Evolutionary conservation across 2,113 vertebrate species (phyloP).

Genomic region (Cephalopterus ornatus): DNA sequence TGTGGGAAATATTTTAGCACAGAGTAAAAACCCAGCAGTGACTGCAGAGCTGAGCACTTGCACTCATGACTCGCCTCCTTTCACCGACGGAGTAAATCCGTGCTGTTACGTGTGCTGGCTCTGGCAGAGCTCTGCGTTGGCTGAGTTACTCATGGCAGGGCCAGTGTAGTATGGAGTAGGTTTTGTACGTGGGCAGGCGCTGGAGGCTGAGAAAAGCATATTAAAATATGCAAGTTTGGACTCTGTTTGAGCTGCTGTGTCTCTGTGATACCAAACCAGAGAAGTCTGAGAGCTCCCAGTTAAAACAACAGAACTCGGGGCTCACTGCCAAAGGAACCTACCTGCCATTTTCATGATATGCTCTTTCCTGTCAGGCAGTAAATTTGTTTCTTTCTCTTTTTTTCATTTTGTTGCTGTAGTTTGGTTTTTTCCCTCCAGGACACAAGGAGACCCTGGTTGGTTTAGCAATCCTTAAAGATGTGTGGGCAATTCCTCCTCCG

Average conservation of each 20-base stretch:
- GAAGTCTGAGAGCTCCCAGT: background rate
- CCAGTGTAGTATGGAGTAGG: background rate
- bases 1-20: background rate
- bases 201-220: background rate
- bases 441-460: background rate
- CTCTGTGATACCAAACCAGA: background rate
- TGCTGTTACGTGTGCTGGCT: background rate
- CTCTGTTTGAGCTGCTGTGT: background rate
- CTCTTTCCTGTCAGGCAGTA: background rate
- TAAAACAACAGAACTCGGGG: fast-evolving
- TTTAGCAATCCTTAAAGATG: background rate
- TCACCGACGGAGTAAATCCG: background rate
- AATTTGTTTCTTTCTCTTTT: background rate
- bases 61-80: background rate
- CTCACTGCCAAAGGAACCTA: background rate
- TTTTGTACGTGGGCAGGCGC: background rate
- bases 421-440: background rate
- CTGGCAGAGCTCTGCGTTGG: background rate
- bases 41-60: background rate
- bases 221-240: background rate
- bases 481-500: background rate
- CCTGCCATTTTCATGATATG: background rate
- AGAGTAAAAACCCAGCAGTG: background rate
- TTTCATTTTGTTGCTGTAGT: background rate
- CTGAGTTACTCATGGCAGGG: background rate